Conservation (phyloP, 1,140 invertebrate species). For the Drosophila carrolli region DNA sequence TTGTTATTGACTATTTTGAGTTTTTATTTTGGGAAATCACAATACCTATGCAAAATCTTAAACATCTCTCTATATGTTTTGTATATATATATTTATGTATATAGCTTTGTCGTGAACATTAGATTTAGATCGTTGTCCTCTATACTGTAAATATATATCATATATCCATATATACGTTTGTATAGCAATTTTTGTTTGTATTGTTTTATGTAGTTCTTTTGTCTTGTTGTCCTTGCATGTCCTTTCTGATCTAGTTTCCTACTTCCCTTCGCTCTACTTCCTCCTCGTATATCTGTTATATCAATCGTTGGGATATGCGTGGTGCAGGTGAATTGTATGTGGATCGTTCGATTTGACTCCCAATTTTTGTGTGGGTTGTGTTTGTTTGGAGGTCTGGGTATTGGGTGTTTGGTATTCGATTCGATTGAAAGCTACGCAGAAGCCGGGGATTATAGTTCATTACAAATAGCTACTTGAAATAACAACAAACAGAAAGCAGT, state of each 20-base stretch:
- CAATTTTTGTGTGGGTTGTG: slow-evolving; percentile 12
- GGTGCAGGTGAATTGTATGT: slow-evolving; percentile 68
- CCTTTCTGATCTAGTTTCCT: slow-evolving; percentile 22
- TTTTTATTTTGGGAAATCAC: slow-evolving; percentile 62
- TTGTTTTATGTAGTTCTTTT: slow-evolving; percentile 30
- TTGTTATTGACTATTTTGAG: slow-evolving; percentile 59
- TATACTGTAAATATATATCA: slow-evolving; percentile 71
- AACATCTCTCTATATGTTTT: slow-evolving; percentile 59
- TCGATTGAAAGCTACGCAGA: slow-evolving; percentile 34
- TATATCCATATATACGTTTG: slow-evolving; percentile 45
- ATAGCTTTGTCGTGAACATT: slow-evolving; percentile 58
- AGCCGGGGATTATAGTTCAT: slow-evolving; percentile 32
- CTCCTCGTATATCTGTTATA: slow-evolving; percentile 19
- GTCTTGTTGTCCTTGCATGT: slow-evolving; percentile 12
- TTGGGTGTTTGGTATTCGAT: slow-evolving; percentile 2
- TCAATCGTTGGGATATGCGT: slow-evolving; percentile 81
- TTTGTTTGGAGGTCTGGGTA: slow-evolving; percentile 7
- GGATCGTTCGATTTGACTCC: slow-evolving; percentile 42
- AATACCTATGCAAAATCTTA: slow-evolving; percentile 77
- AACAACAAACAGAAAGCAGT: slow-evolving; percentile 67
- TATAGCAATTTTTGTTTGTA: slow-evolving; percentile 45
- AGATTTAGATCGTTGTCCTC: slow-evolving; percentile 68
- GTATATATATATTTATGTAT: slow-evolving; percentile 60
- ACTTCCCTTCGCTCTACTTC: slow-evolving; percentile 1
- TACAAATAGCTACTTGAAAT: slow-evolving; percentile 49